Evolutionary conservation across 2,888 invertebrate genomes (phyloP), one percentile per base, ranked within the genome.

Genomic region (Apotomis turbidana): DNA sequence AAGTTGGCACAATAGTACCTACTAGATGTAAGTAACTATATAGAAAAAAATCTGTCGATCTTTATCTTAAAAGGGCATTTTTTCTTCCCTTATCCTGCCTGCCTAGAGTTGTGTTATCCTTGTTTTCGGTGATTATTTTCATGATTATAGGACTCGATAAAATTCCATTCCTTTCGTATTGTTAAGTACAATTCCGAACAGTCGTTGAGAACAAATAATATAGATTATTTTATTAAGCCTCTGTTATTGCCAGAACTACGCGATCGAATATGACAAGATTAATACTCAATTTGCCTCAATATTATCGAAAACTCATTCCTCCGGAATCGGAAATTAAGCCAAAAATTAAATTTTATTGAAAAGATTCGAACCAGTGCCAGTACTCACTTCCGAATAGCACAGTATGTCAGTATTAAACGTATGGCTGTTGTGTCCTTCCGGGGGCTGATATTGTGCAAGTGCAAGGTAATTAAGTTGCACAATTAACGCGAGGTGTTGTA

Each of bases 401-500:
- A n/a, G n/a, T n/a, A 10, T 49, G 49, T 10, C 10, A 9, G 10
- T 49, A 49, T 6, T 6, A 49, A 49, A 49, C 9, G 49, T 49
- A 51, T 9, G 10, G 61, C 27, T 27, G 38, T 41, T 10, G 3
- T 13, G 63, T 5, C 52, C 2, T 57, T 1, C 36, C 12, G 49
- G 12, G 57, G 9, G 5, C 36, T 12, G 36, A 13, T 52, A 3
- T 10, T 49, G 15, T 52, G 10, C 38, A 63, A n/a, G 38, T 12
- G n/a, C 49, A 44, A 41, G 3, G 51, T 9, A 68, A 71, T 71
- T 71, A 71, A 68, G 57, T n/a, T 46, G 58, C 58, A 52, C 66
- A 61, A 68, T 71, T 68, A 71, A 57, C 67, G 59, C 10, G 71
- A 41, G 41, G 75, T 73, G 75, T 74, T 76, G 77, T 75, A 75